Evolutionary conservation across 2,797 vertebrate species (phyloP).

Genomic region (Mycteria americana): DNA sequence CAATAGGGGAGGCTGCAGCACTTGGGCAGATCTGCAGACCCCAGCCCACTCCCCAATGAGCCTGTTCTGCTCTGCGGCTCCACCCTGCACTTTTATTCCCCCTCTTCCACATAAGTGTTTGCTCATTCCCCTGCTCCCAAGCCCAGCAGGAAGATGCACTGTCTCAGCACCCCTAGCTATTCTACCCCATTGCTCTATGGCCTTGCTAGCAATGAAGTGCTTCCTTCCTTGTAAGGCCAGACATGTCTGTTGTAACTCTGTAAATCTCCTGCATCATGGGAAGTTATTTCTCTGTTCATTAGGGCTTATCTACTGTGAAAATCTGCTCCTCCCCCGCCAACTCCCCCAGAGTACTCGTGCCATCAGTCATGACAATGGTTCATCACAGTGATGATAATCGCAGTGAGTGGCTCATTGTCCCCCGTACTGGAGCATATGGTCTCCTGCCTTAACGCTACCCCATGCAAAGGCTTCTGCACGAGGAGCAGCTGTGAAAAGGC

Average conservation of each 20-base stretch:
- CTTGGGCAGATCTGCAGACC: not conserved
- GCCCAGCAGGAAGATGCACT: not conserved
- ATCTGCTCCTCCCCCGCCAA: not conserved
- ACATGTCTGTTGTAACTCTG: not conserved
- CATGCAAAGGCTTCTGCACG: not conserved
- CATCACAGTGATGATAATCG: not conserved
- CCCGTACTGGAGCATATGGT: not conserved
- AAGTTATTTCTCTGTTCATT: slow-evolving; percentile 12
- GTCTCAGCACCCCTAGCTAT: not conserved
- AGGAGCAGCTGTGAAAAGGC: slow-evolving; percentile 23
- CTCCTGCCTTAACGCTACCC: not conserved
- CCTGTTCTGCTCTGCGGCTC: not conserved
- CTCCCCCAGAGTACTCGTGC: not conserved
- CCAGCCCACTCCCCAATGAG: not conserved
- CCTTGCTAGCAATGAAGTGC: not conserved
- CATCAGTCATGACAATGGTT: not conserved
- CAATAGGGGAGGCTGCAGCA: not conserved
- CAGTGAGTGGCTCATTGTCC: not conserved
- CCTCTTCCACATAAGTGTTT: not conserved
- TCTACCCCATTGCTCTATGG: not conserved
- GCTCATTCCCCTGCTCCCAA: not conserved
- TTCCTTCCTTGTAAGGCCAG: not conserved
- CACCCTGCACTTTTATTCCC: not conserved
- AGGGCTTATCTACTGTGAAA: slow-evolving; percentile 3
- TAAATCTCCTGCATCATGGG: not conserved